Evolutionary conservation across 1,140 invertebrate genomes (phyloP), one percentile per base, ranked within the genome.

Genomic region (Littorina saxatilis): DNA sequence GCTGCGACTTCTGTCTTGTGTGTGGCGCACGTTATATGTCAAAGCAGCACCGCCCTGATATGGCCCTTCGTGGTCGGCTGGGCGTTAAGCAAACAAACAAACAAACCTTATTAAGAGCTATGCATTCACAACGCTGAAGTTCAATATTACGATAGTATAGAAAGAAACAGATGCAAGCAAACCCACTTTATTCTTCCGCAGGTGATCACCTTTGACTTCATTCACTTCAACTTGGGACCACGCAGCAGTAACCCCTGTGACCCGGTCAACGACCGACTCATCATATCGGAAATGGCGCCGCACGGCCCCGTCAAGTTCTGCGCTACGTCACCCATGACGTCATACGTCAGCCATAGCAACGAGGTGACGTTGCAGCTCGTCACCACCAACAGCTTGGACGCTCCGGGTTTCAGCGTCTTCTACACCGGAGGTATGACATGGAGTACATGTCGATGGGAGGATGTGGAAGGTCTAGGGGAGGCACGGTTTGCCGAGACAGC

Each of bases 201-300:
- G 89, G 85, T 90, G 2, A 84, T 90, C 27, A 82, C 79, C 4
- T 83, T 89, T 43, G 83, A 83, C 17, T 84, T 90, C 47, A 81
- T 84, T 39, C 88, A 90, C 63, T 85, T 90, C 37, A 85, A 89
- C 70, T 86, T 90, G 20, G 89, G 89, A 23, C 80, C 63, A 0
- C 70, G 82, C 23, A 58, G 73, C 0, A 61, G 74, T 13, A 84
- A 86, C 29, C 84, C 85, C 4, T 90, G 89, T 80, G 81, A 82
- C 52, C 23, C 29, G 1, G 63, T 39, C 27, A 86, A 83, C 50
- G 89, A 90, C 52, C 73, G 83, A 37, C 82, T 88, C n/a, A n/a
- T 85, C 35, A 82, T 88, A 35, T 68, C 76, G 76, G 87, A 88
- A 52, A 72, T 78, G 73, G 81, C 82, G 23, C 29, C 84, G 29